Percentiles rank a stretch among this genome's conserved stretches.
Conservation (phyloP, 1,140 invertebrate species). For the Pentalonia nigronervosa region DNA sequence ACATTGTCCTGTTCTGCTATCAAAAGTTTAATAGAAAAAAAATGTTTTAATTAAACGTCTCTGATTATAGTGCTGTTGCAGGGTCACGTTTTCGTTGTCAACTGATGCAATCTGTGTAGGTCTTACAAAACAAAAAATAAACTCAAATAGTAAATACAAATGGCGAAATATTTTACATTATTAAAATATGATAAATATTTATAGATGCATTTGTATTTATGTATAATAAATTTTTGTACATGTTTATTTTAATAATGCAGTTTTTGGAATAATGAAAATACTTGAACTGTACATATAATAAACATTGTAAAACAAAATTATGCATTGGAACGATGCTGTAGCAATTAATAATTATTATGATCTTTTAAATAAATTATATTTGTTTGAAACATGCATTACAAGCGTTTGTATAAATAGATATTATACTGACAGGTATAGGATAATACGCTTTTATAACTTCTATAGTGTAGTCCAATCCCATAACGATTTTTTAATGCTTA, state of each 20-base stretch:
- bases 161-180: neutral
- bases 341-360: too few species aligned
- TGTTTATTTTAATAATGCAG: too few species aligned
- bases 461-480: neutral
- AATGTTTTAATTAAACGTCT: constrained; percentile 44
- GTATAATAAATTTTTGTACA: neutral
- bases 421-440: neutral
- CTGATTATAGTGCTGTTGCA: neutral
- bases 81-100: constrained; percentile 7
- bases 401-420: neutral
- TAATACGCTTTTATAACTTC: neutral
- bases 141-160: neutral
- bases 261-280: too few species aligned
- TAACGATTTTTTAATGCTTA: neutral
- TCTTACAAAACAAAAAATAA: neutral
- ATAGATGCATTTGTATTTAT: neutral
- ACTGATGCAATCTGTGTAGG: constrained; percentile 21
- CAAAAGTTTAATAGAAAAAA: constrained; percentile 42
- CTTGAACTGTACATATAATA: too few species aligned
- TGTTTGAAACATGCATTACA: neutral
- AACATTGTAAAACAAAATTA: too few species aligned
- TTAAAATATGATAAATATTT: neutral
- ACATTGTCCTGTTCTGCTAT: neutral
- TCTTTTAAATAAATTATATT: too few species aligned
- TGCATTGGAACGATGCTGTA: too few species aligned